Evolutionary conservation across 2,113 vertebrate genomes (phyloP), one percentile per base, ranked within the genome.

Genomic region (Pterocles gutturalis): DNA sequence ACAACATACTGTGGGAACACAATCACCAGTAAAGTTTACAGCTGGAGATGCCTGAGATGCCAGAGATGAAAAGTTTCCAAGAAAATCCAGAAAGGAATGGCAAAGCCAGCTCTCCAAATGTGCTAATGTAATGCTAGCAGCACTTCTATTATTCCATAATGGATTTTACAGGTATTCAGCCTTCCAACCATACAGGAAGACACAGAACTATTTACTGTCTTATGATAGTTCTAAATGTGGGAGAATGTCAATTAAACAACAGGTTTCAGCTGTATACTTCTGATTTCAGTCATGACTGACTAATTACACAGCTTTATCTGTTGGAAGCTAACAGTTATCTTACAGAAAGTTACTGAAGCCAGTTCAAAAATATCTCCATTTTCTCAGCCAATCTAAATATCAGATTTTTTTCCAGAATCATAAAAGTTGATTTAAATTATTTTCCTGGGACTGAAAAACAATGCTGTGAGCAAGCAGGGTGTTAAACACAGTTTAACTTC

Each of bases 371-470:
- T 64, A 83, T 89, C 48, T 91, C 78, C 10, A 45, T 76, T 93
- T 79, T 21, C 49, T 96, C 54, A 91, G 84, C 81, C 91, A 94
- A 91, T 45, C 43, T 89, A 91, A 93, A 87, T 62, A 96, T 14
- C 43, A 67, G 48, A 58, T 49, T 71, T 61, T 83, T 81, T 94
- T 91, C 51, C 72, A 93, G 58, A 72, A 84, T 83, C 69, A 53
- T 48, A 90, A 19, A 96, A 84, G 17, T 65, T 79, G 25, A 85
- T 87, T 87, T 73, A 71, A 79, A 82, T 84, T 0, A 53, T 87
- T 83, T 91, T 87, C 57, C 69, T 85, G 84, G 57, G 70, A 83
- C 53, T 82, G 81, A 64, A 94, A 94, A 94, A 48, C 45, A 76
- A 34, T 61, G 48, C 21, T 79, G 15, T 48, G 45, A 72, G n/a